Conservation (phyloP, 2,888 invertebrate genomes). For the Spodoptera exigua region DNA sequence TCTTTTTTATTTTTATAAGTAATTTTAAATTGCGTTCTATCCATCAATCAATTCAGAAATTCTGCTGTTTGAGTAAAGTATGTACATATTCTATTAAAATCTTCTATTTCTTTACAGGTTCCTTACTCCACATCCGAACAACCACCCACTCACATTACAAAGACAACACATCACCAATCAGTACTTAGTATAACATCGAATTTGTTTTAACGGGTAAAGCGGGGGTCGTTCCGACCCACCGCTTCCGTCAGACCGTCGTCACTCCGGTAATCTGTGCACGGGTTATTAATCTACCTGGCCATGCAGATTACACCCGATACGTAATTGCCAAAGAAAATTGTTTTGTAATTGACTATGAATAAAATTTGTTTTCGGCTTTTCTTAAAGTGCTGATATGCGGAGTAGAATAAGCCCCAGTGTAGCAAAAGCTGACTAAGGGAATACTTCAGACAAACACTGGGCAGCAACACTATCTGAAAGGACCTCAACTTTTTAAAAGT, state of each 20-base stretch:
- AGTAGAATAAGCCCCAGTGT: too few species aligned
- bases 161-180: slow-evolving; percentile 28
- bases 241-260: slow-evolving; percentile 64
- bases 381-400: too few species aligned
- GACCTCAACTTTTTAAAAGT: too few species aligned
- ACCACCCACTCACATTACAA: slow-evolving; percentile 8
- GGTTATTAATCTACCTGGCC: slow-evolving; percentile 62
- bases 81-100: too few species aligned
- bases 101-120: too few species aligned
- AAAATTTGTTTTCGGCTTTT: slow-evolving; percentile 39
- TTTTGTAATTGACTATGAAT: slow-evolving; percentile 40
- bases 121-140: background rate
- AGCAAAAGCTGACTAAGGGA: too few species aligned
- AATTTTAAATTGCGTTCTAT: too few species aligned
- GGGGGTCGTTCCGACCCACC: slow-evolving; percentile 45
- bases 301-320: slow-evolving; percentile 56
- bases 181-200: slow-evolving; percentile 46
- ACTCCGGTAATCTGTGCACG: slow-evolving; percentile 54
- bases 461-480: too few species aligned
- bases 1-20: too few species aligned
- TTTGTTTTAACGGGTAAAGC: slow-evolving; percentile 57
- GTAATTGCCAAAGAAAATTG: slow-evolving; percentile 56
- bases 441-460: too few species aligned
- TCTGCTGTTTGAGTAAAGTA: too few species aligned
- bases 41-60: too few species aligned